Conservation (phyloP, 2,888 invertebrate genomes). For the Ectemnius lituratus region DNA sequence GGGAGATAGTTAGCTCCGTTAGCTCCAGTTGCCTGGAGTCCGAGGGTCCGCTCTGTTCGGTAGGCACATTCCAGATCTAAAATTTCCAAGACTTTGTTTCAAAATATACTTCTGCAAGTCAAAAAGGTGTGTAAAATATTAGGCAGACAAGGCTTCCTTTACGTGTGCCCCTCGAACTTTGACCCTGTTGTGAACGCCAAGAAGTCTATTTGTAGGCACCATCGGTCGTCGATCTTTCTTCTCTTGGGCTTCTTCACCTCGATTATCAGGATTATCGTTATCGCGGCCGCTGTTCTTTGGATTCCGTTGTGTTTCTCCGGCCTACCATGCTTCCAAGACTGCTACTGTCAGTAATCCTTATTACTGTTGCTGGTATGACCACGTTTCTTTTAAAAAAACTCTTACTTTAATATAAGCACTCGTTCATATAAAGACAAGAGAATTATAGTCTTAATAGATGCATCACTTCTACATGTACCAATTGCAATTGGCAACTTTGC, state of each 20-base stretch:
- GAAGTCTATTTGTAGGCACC: conserved; percentile 46
- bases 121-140: too few relatives aligned
- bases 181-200: conserved; percentile 31
- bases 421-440: too few relatives aligned
- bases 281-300: conserved; percentile 5
- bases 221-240: conserved; percentile 44
- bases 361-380: conserved; percentile 63
- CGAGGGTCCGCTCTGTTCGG: conserved; percentile 39
- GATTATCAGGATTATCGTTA: conserved; percentile 45
- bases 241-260: conserved; percentile 18
- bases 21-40: conserved; percentile 32
- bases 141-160: not conserved
- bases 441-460: too few relatives aligned
- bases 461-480: too few relatives aligned
- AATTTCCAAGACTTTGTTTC: too few relatives aligned
- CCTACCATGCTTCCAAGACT: conserved; percentile 60
- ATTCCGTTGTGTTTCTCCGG: not conserved
- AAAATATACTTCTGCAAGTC: too few relatives aligned
- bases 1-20: conserved; percentile 29
- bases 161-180: conserved; percentile 43
- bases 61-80: conserved; percentile 23
- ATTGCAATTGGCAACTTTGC: too few relatives aligned
- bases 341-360: conserved; percentile 42
- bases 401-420: too few relatives aligned
- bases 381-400: conserved; percentile 28